Percentiles rank a stretch among this genome's conserved stretches.
These are phyloP conservation scores for Diadegma fenestrale DNA, from an alignment of 2,888 invertebrate species.

Conservation along the genomic window DNA sequence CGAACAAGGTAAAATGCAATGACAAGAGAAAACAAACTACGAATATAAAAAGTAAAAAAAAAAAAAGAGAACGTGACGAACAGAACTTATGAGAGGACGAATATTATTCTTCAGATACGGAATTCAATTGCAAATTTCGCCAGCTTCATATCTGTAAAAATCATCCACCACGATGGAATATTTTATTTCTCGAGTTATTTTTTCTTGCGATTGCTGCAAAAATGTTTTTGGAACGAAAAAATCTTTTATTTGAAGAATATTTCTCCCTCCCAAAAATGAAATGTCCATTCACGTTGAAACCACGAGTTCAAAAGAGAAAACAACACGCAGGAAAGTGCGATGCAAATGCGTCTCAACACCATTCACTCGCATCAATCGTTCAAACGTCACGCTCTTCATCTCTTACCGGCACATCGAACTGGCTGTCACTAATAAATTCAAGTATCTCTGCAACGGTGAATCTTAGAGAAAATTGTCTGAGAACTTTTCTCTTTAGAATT, in stretches of 20 bases:
- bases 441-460: neutral
- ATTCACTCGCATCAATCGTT: conserved; percentile 30
- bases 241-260: conserved; percentile 38
- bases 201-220: neutral
- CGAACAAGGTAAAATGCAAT: conserved; percentile 82
- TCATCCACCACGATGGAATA: neutral
- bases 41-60: conserved; percentile 32
- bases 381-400: conserved; percentile 6
- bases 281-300: conserved; percentile 28
- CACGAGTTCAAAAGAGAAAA: conserved; percentile 19
- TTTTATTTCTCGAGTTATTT: neutral
- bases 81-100: conserved; percentile 18
- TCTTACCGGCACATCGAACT: conserved; percentile 3
- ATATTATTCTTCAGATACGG: conserved; percentile 42
- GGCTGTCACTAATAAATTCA: neutral
- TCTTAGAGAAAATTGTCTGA: neutral
- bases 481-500: neutral
- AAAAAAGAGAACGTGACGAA: conserved; percentile 37
- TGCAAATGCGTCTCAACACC: conserved; percentile 23
- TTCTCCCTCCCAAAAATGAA: conserved; percentile 27
- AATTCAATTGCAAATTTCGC: conserved; percentile 13
- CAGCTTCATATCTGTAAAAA: neutral
- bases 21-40: conserved; percentile 60
- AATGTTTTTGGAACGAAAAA: neutral
- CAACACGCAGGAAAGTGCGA: conserved; percentile 16